phyloP scores from a whole-genome alignment of 2,797 vertebrate species.

The Esox masquinongy region DNA sequence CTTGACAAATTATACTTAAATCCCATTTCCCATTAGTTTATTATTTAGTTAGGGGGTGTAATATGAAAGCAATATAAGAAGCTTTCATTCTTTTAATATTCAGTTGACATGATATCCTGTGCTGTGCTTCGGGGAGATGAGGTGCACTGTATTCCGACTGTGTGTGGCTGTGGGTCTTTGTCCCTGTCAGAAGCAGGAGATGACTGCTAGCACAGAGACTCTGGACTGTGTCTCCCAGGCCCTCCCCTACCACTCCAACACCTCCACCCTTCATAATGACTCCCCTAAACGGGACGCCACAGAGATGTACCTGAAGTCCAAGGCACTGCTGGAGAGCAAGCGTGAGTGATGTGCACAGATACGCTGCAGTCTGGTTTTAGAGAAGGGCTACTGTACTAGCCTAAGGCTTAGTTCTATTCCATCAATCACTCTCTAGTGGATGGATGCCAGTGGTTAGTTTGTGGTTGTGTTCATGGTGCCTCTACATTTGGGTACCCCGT shows the following conservation, averaged over 20 bases:
- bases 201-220: constrained; percentile 82
- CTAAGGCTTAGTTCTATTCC: neutral
- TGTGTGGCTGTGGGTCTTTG: constrained; percentile 14
- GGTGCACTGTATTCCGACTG: neutral
- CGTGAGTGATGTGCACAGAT: constrained; percentile 77
- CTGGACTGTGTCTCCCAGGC: constrained; percentile 81
- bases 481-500: neutral
- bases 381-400: neutral
- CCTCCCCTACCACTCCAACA: constrained; percentile 87
- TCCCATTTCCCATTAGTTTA: constrained; percentile 38
- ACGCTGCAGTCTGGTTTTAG: neutral
- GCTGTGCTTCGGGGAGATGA: constrained; percentile 45
- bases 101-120: constrained; percentile 38
- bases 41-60: constrained; percentile 7
- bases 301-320: constrained; percentile 96
- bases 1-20: constrained; percentile 38
- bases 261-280: constrained; percentile 77
- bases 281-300: constrained; percentile 91
- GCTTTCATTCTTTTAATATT: constrained; percentile 46
- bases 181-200: constrained; percentile 79
- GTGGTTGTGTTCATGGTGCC: neutral
- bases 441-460: neutral
- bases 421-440: neutral
- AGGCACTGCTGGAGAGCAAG: constrained; percentile 93
- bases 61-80: constrained; percentile 28